These are phyloP conservation scores for Anguilla megastoma DNA, from an alignment of 2,797 vertebrate species.

Conservation along the genomic window DNA sequence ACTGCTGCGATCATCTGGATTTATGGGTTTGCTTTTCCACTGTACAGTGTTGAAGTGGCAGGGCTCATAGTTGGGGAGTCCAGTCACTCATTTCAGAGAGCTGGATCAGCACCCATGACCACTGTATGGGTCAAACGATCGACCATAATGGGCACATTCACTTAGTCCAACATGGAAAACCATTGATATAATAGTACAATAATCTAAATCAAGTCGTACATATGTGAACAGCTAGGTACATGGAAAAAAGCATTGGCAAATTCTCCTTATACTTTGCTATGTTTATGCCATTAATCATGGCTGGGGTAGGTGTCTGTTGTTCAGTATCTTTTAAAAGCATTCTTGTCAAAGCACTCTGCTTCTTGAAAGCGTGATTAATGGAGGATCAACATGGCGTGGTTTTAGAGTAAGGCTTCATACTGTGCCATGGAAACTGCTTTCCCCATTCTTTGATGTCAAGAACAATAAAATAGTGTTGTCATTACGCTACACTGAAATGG, in stretches of 20 bases:
- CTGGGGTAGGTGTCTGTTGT: too few species aligned
- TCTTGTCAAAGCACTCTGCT: not conserved
- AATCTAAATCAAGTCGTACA: not conserved
- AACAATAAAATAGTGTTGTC: not conserved
- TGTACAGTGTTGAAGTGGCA: not conserved
- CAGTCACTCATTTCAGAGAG: not conserved
- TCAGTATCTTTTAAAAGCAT: not conserved
- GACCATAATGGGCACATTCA: not conserved
- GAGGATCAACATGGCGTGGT: not conserved
- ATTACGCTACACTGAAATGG: too few species aligned
- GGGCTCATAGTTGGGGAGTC: not conserved
- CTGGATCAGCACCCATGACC: not conserved
- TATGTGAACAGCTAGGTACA: not conserved
- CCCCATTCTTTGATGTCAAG: slow-evolving; percentile 10
- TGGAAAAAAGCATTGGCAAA: not conserved
- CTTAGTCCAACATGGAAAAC: not conserved
- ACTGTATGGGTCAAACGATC: not conserved
- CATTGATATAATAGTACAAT: not conserved
- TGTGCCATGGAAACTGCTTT: not conserved
- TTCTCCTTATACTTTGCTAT: not conserved
- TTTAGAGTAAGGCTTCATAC: not conserved
- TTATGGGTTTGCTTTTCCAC: slow-evolving; percentile 20
- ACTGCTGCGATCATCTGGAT: not conserved
- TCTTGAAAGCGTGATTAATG: slow-evolving; percentile 3
- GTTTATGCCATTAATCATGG: not conserved